Conservation (phyloP, 23 tunicate species). For the Trididemnum clinides region DNA sequence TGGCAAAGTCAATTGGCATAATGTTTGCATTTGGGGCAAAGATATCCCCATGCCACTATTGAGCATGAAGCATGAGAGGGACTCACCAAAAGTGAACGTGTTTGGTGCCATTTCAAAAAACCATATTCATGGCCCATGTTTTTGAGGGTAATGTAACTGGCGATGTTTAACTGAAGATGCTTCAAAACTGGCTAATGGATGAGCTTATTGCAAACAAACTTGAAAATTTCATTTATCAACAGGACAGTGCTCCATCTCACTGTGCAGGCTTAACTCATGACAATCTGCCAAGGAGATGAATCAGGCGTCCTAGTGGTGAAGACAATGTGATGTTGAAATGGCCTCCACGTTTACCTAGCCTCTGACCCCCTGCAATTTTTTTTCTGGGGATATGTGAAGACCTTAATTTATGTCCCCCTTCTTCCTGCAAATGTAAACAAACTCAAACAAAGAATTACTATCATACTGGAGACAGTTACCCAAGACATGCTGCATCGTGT, state of each 20-base stretch:
- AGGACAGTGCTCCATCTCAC: constrained; percentile 37
- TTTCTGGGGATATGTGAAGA: constrained; percentile 23
- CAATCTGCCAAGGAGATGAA: constrained; percentile 27
- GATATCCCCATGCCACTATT: too few relatives aligned
- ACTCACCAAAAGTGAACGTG: constrained; percentile 31
- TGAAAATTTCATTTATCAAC: constrained; percentile 21
- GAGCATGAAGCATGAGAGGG: constrained; percentile 30
- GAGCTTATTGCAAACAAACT: constrained; percentile 10
- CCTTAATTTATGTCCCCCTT: constrained; percentile 16
- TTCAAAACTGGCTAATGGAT: constrained; percentile 23
- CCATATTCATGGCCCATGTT: constrained; percentile 29
- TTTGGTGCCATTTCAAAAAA: constrained; percentile 37
- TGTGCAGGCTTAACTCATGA: constrained; percentile 16
- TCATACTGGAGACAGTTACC: constrained; percentile 24
- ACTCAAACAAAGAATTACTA: constrained; percentile 11
- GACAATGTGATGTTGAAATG: constrained; percentile 22
- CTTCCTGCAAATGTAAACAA: constrained; percentile 6
- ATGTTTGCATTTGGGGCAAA: constrained; percentile 21
- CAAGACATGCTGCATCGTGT: constrained; percentile 36
- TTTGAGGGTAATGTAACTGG: constrained; percentile 26
- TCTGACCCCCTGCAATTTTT: constrained; percentile 33
- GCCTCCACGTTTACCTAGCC: constrained; percentile 16
- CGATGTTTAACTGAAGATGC: constrained; percentile 20
- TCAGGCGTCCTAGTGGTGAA: constrained; percentile 13
- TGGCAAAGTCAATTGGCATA: constrained; percentile 30